Evolutionary conservation across 2,888 invertebrate genomes (phyloP), one percentile per base, ranked within the genome.

Genomic region (Rhorus exstirpatorius): DNA sequence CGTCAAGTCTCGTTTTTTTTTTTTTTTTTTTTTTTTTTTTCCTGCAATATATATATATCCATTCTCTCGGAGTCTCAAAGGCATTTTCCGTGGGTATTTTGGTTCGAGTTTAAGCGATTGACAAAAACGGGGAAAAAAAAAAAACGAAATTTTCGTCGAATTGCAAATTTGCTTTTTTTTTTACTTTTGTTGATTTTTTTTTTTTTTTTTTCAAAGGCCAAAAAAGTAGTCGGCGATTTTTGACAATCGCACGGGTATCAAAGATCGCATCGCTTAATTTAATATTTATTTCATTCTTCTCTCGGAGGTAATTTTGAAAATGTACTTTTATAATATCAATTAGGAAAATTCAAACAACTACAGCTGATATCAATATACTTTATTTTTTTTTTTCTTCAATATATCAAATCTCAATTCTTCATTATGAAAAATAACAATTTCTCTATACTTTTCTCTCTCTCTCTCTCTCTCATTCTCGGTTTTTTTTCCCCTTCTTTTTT

Each of bases 401-500:
- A 90, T 89, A 90, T 90, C 87, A 90, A 89, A 89, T 85, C 87
- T 90, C 86, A 88, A 81, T 86, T 86, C 86, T 90, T 91, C 88
- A 82, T 92, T 92, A 92, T 91, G 92, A 92, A 92, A 92, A 92
- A 92, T 93, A 93, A 92, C 92, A 92, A 92, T 91, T 92, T 91
- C 87, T 91, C 90, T 90, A 90, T 90, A 91, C 84, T 89, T 88
- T 61, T 55, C 44, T 75, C 63, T 63, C 51, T 65, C 17, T 65
- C 31, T 65, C 61, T 31, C 10, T 31, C n/a, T 24, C 21, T 61
- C 61, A 61, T 67, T 10, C 24, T 67, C 70, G 10, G 14, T 63
- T 49, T 38, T 35, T 65, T 61, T 51, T 76, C n/a, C n/a, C n/a
- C n/a, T n/a, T n/a, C n/a, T 76, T 88, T 84, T 87, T 88, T 88